Evolutionary conservation across 1,140 invertebrate genomes (phyloP).

Genomic region (Heliconius hermathena): DNA sequence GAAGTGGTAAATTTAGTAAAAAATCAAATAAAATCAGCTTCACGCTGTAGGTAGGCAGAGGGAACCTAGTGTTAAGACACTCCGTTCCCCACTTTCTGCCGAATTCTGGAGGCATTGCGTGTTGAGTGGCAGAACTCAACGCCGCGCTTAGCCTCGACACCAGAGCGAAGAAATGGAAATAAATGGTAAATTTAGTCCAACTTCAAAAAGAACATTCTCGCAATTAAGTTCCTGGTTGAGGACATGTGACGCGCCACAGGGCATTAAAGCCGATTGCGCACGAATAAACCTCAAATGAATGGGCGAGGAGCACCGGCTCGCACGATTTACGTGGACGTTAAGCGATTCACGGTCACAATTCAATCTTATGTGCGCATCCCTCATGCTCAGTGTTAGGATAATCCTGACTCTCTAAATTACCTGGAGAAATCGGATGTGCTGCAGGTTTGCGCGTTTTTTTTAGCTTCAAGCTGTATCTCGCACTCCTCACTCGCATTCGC

Average conservation of each 20-base stretch:
- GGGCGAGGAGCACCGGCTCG: slow-evolving; percentile 50
- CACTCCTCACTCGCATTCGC: no score
- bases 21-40: no score
- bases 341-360: slow-evolving; percentile 51
- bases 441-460: neutral
- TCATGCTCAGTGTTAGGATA: slow-evolving; percentile 35
- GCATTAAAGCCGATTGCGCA: slow-evolving; percentile 44
- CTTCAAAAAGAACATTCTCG: slow-evolving; percentile 14
- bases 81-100: no score
- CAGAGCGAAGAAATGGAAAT: no score
- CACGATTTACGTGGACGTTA: slow-evolving; percentile 51
- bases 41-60: no score
- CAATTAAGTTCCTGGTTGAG: slow-evolving; percentile 30
- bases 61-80: no score
- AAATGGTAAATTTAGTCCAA: neutral
- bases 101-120: no score
- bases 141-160: no score
- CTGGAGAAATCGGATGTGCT: neutral
- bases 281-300: slow-evolving; percentile 51
- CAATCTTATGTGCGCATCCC: slow-evolving; percentile 43
- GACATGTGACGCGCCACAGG: slow-evolving; percentile 38
- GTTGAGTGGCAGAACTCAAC: no score
- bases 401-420: slow-evolving; percentile 21
- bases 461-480: no score
- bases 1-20: neutral